phyloP scores from a whole-genome alignment of 2,113 vertebrate species.

The Azemiops feae region DNA sequence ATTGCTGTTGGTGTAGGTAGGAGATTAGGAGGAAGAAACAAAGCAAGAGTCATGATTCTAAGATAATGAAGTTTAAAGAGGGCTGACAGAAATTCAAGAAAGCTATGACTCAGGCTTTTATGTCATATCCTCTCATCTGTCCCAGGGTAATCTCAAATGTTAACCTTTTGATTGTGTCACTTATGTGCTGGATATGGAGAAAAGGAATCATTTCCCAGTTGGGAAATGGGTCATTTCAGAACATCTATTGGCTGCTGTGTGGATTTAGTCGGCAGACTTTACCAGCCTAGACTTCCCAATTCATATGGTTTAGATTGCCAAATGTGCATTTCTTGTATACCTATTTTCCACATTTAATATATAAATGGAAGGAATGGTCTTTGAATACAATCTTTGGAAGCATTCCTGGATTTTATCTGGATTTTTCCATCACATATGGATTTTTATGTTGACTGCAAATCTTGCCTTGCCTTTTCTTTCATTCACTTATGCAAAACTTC shows the following conservation, averaged over 20 bases:
- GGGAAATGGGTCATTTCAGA: background rate
- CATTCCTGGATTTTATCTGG: background rate
- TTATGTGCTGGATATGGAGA: background rate
- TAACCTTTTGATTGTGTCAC: background rate
- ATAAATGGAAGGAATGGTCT: background rate
- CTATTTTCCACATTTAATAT: background rate
- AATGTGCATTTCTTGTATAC: background rate
- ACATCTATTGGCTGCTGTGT: background rate
- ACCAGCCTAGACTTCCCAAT: no score
- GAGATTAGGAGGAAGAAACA: background rate
- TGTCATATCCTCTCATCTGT: background rate
- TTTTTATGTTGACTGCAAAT: background rate
- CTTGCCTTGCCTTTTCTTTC: background rate
- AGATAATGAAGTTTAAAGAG: background rate
- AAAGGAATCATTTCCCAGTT: background rate
- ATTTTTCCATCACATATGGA: background rate
- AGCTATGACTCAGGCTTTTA: background rate
- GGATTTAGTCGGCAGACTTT: background rate
- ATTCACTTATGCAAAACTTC: background rate
- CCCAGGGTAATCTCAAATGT: background rate
- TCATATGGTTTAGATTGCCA: background rate
- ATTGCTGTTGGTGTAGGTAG: background rate
- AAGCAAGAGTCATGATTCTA: background rate
- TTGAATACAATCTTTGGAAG: background rate
- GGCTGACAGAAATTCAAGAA: background rate